Evolutionary conservation across 1,140 invertebrate genomes (phyloP), one percentile per base, ranked within the genome.

Genomic region (Thaumatotibia leucotreta): DNA sequence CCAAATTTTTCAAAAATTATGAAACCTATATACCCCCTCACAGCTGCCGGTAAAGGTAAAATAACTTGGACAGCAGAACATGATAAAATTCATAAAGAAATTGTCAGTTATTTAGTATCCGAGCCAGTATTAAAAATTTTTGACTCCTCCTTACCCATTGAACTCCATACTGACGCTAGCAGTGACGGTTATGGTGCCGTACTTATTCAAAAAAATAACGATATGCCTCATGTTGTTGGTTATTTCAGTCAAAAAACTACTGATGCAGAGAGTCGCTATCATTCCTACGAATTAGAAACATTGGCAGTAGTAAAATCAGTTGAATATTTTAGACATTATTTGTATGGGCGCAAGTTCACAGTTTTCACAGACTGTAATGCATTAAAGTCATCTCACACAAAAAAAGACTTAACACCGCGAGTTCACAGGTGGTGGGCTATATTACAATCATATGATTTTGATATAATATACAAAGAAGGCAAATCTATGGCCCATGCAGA

Each of bases 171-270:
- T 0, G 83, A 84, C 66, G 84, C 79, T 5, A 84, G 79, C 29
- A 68, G 71, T 1, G 65, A 74, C 8, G 75, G 75, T 9, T 85
- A 76, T 61, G 79, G 79, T 1, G 84, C 82, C 0, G 69, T 86
- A 3, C 50, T 87, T 4, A 50, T 86, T 9, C 88, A 91, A 68
- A 79, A 69, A 65, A 72, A 80, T 31, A 70, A 85, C 33, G 77
- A 87, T 69, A 74, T 80, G 66, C 84, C 93, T 68, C 93, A 86
- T 91, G 82, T 82, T 68, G 72, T 86, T 69, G 79, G 86, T 69
- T 79, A 75, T 69, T 81, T 71, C 78, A 87, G 76, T 81, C 92
- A 92, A 73, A 82, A 77, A 17, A 82, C 82, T 0, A 63, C 73
- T 0, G 73, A 82, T 1, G 61, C 68, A 0, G 83, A 89, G 65